A percentile compares a stretch with the other conserved stretches of the same genome.
These are phyloP conservation scores for Leptodactylus fuscus DNA, from an alignment of 2,113 vertebrate genomes.

Conservation along the genomic window DNA sequence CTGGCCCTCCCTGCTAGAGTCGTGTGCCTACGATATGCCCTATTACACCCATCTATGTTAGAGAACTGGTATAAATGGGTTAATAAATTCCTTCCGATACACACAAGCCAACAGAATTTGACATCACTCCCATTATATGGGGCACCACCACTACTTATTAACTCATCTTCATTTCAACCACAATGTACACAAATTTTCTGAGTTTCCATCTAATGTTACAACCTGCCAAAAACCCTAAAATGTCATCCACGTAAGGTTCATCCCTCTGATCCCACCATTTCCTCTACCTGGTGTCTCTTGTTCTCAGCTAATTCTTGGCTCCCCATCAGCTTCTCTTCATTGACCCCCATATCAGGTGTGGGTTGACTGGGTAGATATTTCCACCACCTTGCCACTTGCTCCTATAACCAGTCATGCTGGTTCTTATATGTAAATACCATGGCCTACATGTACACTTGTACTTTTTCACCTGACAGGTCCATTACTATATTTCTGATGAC, in stretches of 20 bases:
- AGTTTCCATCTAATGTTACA: not conserved
- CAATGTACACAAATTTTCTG: no score
- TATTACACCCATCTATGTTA: no score
- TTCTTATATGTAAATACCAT: not conserved
- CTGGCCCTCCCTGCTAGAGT: no score
- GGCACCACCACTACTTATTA: no score
- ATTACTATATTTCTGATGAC: not conserved
- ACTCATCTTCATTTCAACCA: no score
- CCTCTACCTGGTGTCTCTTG: not conserved
- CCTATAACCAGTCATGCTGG: not conserved
- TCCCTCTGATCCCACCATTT: not conserved
- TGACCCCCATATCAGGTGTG: not conserved
- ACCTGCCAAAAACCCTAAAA: not conserved
- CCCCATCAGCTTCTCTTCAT: not conserved
- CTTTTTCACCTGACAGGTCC: not conserved
- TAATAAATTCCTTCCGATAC: no score
- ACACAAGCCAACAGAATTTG: no score
- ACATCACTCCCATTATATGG: no score
- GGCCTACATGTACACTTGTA: not conserved
- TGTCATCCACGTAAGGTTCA: not conserved
- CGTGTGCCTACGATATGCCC: no score
- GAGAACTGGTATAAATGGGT: no score
- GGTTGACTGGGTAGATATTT: not conserved
- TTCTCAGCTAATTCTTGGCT: not conserved
- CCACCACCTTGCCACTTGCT: not conserved